Percentiles rank a stretch among this genome's conserved stretches.
Conservation (phyloP, 2,797 vertebrate genomes). For the Hypotaenidia okinawae region DNA sequence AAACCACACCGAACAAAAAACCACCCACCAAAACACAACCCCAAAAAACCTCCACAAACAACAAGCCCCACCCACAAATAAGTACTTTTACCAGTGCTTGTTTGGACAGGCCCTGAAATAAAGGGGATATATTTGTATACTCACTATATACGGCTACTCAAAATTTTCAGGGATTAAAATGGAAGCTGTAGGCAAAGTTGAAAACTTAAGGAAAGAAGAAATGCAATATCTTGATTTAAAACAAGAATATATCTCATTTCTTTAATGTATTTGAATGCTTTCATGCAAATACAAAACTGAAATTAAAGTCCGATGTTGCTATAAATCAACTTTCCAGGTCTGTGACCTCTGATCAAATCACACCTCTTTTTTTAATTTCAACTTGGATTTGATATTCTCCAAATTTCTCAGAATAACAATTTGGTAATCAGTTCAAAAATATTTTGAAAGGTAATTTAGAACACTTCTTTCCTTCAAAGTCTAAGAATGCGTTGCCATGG, state of each 20-base stretch:
- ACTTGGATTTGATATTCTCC: background rate
- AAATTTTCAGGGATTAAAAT: background rate
- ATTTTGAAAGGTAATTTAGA: background rate
- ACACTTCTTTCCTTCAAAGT: background rate
- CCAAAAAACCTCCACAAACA: too few species aligned
- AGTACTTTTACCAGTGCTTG: background rate
- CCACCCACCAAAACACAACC: too few species aligned
- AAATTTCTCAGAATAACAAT: background rate
- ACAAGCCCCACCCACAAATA: too few species aligned
- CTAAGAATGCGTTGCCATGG: background rate
- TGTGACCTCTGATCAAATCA: background rate
- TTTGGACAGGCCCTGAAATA: background rate
- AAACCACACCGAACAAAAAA: too few species aligned
- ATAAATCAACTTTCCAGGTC: background rate
- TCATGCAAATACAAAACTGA: background rate
- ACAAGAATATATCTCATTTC: background rate
- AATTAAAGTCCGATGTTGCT: background rate
- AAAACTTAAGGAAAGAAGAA: background rate
- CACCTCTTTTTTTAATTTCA: background rate
- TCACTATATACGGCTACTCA: background rate
- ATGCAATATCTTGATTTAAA: background rate
- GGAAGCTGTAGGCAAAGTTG: background rate
- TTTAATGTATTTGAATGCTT: background rate
- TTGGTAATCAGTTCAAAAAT: background rate
- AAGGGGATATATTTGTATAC: background rate